phyloP scores from a whole-genome alignment of 2,113 vertebrate species.

The Eublepharis macularius region DNA sequence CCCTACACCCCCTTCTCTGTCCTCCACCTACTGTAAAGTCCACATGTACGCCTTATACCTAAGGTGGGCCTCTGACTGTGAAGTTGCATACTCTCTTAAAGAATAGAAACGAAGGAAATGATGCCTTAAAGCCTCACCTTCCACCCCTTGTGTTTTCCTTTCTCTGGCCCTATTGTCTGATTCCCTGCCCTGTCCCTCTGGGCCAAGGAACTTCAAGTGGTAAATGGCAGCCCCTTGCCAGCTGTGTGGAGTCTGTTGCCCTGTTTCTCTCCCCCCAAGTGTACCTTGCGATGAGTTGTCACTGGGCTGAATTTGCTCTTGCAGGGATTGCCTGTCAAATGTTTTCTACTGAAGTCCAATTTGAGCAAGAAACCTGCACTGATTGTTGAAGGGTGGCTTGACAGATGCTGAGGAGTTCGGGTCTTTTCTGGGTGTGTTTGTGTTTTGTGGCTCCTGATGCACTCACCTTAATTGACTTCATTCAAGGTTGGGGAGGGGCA shows the following conservation, averaged over 20 bases:
- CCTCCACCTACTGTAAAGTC: slow-evolving; percentile 9
- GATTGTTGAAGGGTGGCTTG: not conserved
- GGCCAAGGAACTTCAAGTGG: slow-evolving; percentile 28
- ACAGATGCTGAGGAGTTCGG: not conserved
- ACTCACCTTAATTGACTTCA: slow-evolving; percentile 18
- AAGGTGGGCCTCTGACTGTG: slow-evolving; percentile 34
- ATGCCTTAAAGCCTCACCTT: slow-evolving; percentile 38
- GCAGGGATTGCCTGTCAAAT: slow-evolving; percentile 37
- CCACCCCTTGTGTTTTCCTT: slow-evolving; percentile 39
- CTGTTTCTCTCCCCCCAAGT: slow-evolving; percentile 40
- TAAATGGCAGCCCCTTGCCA: slow-evolving; percentile 45
- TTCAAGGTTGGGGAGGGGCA: not conserved
- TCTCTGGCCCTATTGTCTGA: slow-evolving; percentile 17
- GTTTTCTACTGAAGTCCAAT: slow-evolving; percentile 50
- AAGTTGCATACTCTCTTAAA: slow-evolving; percentile 35
- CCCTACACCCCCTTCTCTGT: not conserved
- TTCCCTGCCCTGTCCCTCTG: slow-evolving; percentile 40
- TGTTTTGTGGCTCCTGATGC: not conserved
- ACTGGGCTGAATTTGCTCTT: slow-evolving; percentile 36
- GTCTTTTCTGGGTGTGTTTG: not conserved
- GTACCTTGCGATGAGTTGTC: slow-evolving; percentile 45
- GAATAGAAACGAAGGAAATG: slow-evolving; percentile 40
- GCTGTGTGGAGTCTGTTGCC: slow-evolving; percentile 49
- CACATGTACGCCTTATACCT: not conserved
- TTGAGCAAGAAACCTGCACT: slow-evolving; percentile 29